Evolutionary conservation across 2,888 invertebrate species (phyloP).

Genomic region (Dimorphilus gyrociliatus): DNA sequence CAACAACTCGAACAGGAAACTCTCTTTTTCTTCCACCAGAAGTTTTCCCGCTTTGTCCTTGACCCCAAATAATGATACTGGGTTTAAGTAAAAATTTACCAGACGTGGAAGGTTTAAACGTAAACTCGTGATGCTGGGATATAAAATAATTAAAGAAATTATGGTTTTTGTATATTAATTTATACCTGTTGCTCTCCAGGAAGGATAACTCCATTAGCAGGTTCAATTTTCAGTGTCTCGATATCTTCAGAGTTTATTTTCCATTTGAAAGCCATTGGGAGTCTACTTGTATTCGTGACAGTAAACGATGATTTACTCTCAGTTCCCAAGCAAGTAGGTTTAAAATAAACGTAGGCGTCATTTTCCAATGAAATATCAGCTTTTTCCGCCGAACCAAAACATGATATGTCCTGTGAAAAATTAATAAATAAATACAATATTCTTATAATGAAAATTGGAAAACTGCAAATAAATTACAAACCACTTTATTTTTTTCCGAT

Average conservation of each 20-base stretch:
- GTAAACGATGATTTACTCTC: conserved; percentile 20
- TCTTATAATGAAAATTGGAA: background rate
- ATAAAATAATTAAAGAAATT: conserved; percentile 1
- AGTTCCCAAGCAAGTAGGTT: conserved; percentile 32
- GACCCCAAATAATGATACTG: conserved; percentile 27
- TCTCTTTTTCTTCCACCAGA: conserved; percentile 26
- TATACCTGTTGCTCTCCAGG: conserved; percentile 34
- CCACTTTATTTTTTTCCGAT: no score
- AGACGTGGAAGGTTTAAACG: conserved; percentile 19
- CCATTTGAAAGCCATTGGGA: conserved; percentile 35
- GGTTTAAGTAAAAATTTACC: conserved; percentile 32
- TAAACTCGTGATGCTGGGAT: conserved; percentile 21
- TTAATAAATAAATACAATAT: conserved; percentile 1
- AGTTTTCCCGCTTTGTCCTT: conserved; percentile 21
- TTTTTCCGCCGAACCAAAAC: conserved; percentile 25
- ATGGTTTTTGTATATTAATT: no score
- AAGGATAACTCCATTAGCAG: conserved; percentile 23
- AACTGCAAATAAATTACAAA: no score
- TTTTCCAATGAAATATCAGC: conserved; percentile 26
- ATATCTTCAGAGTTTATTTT: conserved; percentile 19
- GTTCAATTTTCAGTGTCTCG: conserved; percentile 23
- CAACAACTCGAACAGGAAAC: conserved; percentile 24
- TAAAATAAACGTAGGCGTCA: conserved; percentile 29
- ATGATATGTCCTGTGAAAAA: conserved; percentile 10
- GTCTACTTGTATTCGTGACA: conserved; percentile 29